Percentiles rank a stretch among this genome's conserved stretches.
phyloP scores from a whole-genome alignment of 2,113 vertebrate genomes.

The Balaeniceps rex region DNA sequence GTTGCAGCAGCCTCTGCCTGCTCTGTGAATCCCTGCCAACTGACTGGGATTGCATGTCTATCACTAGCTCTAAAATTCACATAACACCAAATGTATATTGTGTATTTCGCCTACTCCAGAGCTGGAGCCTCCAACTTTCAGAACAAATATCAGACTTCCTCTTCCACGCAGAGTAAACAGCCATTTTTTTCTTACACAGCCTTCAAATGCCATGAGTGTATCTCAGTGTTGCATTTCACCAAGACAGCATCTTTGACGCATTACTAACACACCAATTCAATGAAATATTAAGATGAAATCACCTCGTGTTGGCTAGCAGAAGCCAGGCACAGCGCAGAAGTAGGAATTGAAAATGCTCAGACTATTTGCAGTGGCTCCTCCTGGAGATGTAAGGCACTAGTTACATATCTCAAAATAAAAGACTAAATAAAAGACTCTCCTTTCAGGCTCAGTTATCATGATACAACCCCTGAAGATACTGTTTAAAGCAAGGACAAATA shows the following conservation, averaged over 20 bases:
- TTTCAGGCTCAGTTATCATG: not conserved
- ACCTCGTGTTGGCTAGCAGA: not conserved
- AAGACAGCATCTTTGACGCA: not conserved
- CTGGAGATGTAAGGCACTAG: not conserved
- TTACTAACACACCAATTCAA: not conserved
- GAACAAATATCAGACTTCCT: not conserved
- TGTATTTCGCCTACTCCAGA: not conserved
- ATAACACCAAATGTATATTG: not conserved
- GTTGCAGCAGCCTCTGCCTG: slow-evolving; percentile 35
- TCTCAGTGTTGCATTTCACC: not conserved
- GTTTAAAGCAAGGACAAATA: not conserved
- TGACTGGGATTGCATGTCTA: slow-evolving; percentile 5
- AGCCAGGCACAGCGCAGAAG: not conserved
- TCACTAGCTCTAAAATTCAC: slow-evolving; percentile 22
- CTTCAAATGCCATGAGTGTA: not conserved
- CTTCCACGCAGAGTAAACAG: not conserved
- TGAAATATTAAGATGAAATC: not conserved
- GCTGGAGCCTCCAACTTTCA: not conserved
- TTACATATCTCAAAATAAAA: not conserved
- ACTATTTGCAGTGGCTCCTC: not conserved
- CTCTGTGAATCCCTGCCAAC: not conserved
- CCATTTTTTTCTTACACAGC: not conserved
- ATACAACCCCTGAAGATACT: not conserved
- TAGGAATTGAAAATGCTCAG: not conserved
- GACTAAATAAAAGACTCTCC: not conserved